A percentile compares a stretch with the other conserved stretches of the same genome.
phyloP scores from a whole-genome alignment of 2,888 invertebrate species.

The Drosophila affinis region DNA sequence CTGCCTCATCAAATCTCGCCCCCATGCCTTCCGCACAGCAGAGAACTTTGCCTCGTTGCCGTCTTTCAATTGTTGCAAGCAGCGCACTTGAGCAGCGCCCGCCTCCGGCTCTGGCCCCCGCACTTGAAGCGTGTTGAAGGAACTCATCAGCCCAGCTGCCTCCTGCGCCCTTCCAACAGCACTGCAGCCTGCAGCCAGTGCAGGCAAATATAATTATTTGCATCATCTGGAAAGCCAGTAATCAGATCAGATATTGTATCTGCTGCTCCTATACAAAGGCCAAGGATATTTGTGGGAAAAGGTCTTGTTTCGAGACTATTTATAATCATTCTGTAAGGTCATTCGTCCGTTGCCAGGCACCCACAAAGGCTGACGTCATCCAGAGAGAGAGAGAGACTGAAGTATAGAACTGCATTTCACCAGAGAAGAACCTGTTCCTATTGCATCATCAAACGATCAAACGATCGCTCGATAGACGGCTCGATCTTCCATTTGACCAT shows the following conservation, averaged over 20 bases:
- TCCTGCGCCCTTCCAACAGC: no score
- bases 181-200: slow-evolving; percentile 12
- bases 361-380: slow-evolving; percentile 14
- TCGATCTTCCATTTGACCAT: not conserved
- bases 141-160: slow-evolving; percentile 30
- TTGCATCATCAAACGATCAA: not conserved
- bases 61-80: slow-evolving; percentile 59
- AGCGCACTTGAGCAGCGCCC: slow-evolving; percentile 45
- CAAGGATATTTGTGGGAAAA: not conserved
- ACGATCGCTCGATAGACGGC: no score
- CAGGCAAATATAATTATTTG: slow-evolving; percentile 38
- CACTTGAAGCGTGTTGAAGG: slow-evolving; percentile 41
- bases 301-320: slow-evolving; percentile 23
- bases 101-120: not conserved
- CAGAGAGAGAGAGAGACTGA: not conserved
- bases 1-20: slow-evolving; percentile 68
- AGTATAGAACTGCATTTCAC: not conserved
- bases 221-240: not conserved
- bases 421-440: not conserved
- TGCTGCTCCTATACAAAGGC: slow-evolving; percentile 3
- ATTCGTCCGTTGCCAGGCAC: slow-evolving; percentile 32
- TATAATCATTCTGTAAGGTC: slow-evolving; percentile 28
- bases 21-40: not conserved
- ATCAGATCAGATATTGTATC: not conserved
- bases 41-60: slow-evolving; percentile 38